phyloP scores from a whole-genome alignment of 1,140 invertebrate species.

The Lutraria rhynchaena region DNA sequence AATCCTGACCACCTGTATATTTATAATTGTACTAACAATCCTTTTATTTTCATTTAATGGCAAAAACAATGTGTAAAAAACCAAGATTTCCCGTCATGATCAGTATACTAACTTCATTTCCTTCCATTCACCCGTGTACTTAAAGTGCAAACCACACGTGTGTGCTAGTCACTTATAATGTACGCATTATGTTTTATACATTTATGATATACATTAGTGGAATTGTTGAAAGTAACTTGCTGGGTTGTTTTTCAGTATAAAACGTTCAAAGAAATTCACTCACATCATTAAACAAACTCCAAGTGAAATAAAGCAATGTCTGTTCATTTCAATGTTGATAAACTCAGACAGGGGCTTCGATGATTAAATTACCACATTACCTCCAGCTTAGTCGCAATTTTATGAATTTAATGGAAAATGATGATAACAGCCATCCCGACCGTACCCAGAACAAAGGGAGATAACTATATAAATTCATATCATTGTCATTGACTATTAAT shows the following conservation, averaged over 20 bases:
- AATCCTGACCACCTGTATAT: neutral
- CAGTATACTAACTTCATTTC: constrained; percentile 4
- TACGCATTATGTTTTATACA: constrained; percentile 43
- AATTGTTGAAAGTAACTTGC: constrained; percentile 45
- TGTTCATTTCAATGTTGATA: neutral
- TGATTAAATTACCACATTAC: constrained; percentile 22
- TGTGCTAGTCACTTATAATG: constrained; percentile 21
- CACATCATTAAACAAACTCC: constrained; percentile 33
- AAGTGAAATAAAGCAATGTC: constrained; percentile 6
- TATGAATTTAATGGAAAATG: too few species aligned
- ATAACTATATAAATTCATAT: too few species aligned
- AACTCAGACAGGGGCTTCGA: neutral
- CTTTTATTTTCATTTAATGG: neutral
- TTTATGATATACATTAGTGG: constrained; percentile 36
- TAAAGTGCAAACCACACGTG: constrained; percentile 44
- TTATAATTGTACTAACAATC: neutral
- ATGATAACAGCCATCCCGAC: too few species aligned
- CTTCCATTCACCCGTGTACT: constrained; percentile 19
- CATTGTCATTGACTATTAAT: too few species aligned
- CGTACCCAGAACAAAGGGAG: too few species aligned
- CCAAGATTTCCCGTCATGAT: constrained; percentile 5
- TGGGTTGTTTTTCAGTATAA: constrained; percentile 2
- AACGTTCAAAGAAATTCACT: constrained; percentile 20
- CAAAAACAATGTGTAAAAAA: neutral
- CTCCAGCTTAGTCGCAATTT: too few species aligned